Evolutionary conservation across 2,797 vertebrate genomes (phyloP).

Genomic region (Paramormyrops hopkinsi): DNA sequence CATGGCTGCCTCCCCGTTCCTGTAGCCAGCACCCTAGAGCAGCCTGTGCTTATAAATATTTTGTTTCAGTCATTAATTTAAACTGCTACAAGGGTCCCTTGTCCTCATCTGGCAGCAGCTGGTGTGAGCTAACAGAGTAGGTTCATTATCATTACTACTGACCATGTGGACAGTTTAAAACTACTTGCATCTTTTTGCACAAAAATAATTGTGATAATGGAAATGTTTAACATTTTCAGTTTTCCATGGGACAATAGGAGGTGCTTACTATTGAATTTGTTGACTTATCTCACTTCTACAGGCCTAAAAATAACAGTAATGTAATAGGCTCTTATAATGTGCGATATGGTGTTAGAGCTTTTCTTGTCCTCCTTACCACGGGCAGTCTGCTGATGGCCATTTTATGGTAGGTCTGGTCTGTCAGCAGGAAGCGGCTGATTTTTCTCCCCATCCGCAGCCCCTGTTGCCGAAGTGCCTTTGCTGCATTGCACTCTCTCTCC

Average conservation of each 20-base stretch:
- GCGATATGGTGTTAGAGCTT: not conserved
- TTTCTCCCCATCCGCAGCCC: constrained; percentile 18
- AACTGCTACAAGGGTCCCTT: constrained; percentile 45
- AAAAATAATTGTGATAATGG: not conserved
- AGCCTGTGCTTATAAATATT: constrained; percentile 54
- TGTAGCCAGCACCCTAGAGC: constrained; percentile 46
- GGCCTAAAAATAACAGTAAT: not conserved
- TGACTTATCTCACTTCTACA: not conserved
- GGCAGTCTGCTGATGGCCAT: constrained; percentile 1
- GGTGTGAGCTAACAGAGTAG: constrained; percentile 52
- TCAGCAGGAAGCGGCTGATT: constrained; percentile 59
- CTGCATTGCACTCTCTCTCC: constrained; percentile 61
- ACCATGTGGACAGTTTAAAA: constrained; percentile 37
- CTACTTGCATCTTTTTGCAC: constrained; percentile 23
- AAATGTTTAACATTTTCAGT: not conserved
- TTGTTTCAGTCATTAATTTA: constrained; percentile 62
- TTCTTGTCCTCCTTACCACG: not conserved
- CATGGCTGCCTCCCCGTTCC: constrained; percentile 49
- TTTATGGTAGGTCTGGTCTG: constrained; percentile 56
- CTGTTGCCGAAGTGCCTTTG: constrained; percentile 46
- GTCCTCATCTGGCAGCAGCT: constrained; percentile 53
- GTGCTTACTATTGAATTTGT: not conserved
- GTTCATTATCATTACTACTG: constrained; percentile 43
- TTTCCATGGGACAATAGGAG: not conserved
- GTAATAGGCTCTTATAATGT: not conserved